Conservation (phyloP, 37 sponge, comb jelly and placozoan species). For the Haliclona indistincta region DNA sequence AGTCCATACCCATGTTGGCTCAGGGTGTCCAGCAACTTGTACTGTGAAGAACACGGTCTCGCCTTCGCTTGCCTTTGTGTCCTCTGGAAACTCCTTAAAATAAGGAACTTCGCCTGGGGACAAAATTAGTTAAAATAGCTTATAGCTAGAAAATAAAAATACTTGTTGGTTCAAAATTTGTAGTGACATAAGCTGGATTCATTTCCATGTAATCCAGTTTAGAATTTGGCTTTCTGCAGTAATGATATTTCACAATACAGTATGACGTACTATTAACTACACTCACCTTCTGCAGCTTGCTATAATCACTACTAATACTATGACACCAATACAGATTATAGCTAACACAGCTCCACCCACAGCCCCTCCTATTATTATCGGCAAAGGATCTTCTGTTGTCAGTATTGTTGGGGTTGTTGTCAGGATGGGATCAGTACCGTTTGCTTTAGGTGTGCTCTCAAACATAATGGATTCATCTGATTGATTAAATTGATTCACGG, state of each 20-base stretch:
- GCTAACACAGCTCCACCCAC: neutral
- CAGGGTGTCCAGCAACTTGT: slow-evolving; percentile 8
- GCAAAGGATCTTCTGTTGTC: too few species aligned
- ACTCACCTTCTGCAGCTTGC: neutral
- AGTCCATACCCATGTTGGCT: neutral
- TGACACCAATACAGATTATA: neutral
- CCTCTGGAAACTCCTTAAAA: neutral
- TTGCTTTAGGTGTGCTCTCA: neutral
- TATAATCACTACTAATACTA: neutral
- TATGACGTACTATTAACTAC: neutral
- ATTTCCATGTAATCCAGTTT: neutral
- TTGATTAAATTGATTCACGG: neutral
- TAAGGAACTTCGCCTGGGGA: slow-evolving; percentile 1
- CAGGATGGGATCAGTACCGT: neutral
- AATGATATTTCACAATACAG: neutral
- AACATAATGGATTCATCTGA: neutral
- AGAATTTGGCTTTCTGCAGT: neutral
- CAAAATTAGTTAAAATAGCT: neutral
- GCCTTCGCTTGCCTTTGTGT: neutral
- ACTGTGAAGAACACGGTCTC: neutral
- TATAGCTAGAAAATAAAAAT: neutral
- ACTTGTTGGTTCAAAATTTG: neutral
- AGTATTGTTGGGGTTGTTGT: neutral
- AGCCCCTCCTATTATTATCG: neutral
- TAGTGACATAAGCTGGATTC: neutral